A percentile compares a stretch with the other conserved stretches of the same genome.
These are phyloP conservation scores for Rotaria macrura DNA, from an alignment of 2,888 invertebrate species.

Conservation along the genomic window DNA sequence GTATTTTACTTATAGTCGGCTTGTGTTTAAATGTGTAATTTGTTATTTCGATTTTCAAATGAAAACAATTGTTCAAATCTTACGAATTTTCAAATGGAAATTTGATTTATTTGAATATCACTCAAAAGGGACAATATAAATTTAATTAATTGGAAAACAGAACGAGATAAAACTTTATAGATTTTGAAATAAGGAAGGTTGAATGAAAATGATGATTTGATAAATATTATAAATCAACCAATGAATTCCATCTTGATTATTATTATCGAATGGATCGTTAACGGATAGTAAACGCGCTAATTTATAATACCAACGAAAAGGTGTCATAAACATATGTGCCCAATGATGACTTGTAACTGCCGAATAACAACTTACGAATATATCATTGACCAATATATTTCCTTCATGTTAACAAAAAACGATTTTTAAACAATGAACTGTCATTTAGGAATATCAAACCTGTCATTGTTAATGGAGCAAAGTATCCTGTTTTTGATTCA, in stretches of 20 bases:
- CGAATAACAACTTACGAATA: neutral
- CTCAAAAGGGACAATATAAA: too few relatives aligned
- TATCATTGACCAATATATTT: neutral
- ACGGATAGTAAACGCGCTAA: neutral
- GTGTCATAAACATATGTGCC: neutral
- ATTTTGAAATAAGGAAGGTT: neutral
- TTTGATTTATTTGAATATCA: too few relatives aligned
- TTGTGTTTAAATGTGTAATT: too few relatives aligned
- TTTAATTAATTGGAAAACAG: too few relatives aligned
- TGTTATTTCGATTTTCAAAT: too few relatives aligned
- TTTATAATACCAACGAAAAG: constrained; percentile 17
- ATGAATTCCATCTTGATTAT: neutral
- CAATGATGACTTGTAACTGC: neutral
- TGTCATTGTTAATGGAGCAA: constrained; percentile 19
- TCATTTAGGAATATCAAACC: neutral
- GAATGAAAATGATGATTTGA: neutral
- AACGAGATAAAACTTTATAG: too few relatives aligned
- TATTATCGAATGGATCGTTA: neutral
- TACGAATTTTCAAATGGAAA: too few relatives aligned
- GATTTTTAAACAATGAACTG: neutral
- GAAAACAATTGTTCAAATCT: too few relatives aligned
- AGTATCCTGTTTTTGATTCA: neutral
- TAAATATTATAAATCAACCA: neutral
- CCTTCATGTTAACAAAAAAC: neutral
- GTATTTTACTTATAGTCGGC: too few relatives aligned